phyloP scores from a whole-genome alignment of 2,797 vertebrate species.

The Leptatherina wallacei region DNA sequence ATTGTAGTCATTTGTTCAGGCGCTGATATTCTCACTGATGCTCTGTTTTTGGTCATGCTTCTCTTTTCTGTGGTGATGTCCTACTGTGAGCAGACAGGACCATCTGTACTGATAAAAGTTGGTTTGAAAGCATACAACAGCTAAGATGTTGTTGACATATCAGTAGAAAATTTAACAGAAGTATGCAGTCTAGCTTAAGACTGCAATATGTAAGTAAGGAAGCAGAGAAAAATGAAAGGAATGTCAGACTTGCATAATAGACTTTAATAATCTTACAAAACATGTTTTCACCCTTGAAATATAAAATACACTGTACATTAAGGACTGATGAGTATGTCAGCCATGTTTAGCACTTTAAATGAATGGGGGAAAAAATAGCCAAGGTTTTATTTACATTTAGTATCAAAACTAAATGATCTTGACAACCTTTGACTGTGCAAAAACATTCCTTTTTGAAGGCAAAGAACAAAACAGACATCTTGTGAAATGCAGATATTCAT shows the following conservation, averaged over 20 bases:
- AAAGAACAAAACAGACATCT: conserved; percentile 19
- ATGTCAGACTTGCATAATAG: conserved; percentile 34
- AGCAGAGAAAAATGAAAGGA: conserved; percentile 17
- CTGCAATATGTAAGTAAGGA: background rate
- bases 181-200: background rate
- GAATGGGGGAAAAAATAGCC: conserved; percentile 66
- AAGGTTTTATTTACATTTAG: conserved; percentile 68
- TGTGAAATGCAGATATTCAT: background rate
- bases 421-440: conserved; percentile 57
- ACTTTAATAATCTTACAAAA: conserved; percentile 75
- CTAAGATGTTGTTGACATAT: background rate
- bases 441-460: conserved; percentile 45
- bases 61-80: background rate
- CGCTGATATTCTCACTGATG: background rate
- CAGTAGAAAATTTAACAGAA: background rate
- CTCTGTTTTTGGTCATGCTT: background rate
- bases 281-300: conserved; percentile 52
- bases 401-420: conserved; percentile 24
- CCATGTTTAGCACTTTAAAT: conserved; percentile 55
- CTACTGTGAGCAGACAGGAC: background rate
- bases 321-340: conserved; percentile 43
- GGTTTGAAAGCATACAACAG: no score
- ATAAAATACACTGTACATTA: conserved; percentile 71
- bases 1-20: background rate
- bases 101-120: background rate